phyloP scores from a whole-genome alignment of 2,888 invertebrate species.

The Orthosia incerta region DNA sequence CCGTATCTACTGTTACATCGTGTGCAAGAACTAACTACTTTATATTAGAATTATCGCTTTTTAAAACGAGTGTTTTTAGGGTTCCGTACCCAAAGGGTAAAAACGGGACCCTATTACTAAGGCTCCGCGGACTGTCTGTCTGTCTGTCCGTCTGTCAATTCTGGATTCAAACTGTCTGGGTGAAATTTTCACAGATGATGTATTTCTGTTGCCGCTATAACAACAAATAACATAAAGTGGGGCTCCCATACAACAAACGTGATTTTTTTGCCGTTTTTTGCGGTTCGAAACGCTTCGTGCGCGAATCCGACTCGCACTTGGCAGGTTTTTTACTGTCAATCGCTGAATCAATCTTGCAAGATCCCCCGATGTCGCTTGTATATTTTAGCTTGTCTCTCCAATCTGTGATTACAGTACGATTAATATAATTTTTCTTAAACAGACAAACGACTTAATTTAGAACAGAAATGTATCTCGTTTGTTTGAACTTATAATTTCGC shows the following conservation, averaged over 20 bases:
- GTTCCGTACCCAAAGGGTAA: no score
- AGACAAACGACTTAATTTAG: conserved; percentile 35
- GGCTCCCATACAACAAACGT: no score
- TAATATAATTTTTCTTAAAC: conserved; percentile 17
- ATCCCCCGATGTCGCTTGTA: conserved; percentile 55
- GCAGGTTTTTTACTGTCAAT: conserved; percentile 38
- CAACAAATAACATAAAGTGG: no score
- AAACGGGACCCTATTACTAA: no score
- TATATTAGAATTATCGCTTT: conserved; percentile 37
- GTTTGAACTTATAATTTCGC: conserved; percentile 76
- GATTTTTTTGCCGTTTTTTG: no score
- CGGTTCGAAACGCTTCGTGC: no score
- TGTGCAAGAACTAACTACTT: conserved; percentile 38
- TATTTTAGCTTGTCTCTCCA: neutral
- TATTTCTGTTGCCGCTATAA: no score
- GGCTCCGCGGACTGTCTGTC: no score
- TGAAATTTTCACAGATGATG: no score
- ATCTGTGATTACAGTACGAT: conserved; percentile 8
- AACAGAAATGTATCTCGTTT: conserved; percentile 59
- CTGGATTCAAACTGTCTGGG: no score
- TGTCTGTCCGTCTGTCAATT: no score
- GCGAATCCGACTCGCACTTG: no score
- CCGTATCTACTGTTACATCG: conserved; percentile 10
- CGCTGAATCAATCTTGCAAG: conserved; percentile 35
- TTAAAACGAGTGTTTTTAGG: conserved; percentile 22